phyloP scores from a whole-genome alignment of 2,113 vertebrate genomes.

The Excalfactoria chinensis region DNA sequence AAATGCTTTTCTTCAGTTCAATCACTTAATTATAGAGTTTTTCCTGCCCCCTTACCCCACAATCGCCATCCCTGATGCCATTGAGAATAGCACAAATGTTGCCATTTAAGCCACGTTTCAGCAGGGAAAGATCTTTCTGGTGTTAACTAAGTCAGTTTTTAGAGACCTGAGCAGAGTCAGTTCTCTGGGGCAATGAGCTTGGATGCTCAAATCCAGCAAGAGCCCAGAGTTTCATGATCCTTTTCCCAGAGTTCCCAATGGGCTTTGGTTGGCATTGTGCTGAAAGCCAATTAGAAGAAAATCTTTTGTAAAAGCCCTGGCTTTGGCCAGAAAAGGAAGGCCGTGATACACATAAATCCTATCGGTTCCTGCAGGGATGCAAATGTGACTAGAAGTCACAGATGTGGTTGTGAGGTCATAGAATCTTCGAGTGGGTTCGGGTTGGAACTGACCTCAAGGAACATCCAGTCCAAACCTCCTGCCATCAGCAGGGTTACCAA shows the following conservation, averaged over 20 bases:
- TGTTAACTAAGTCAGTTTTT: background rate
- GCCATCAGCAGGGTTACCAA: no score
- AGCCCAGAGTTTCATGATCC: background rate
- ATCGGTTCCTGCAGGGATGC: accelerated
- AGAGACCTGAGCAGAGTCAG: background rate
- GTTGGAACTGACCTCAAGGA: no score
- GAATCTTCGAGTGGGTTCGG: no score
- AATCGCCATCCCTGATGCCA: background rate
- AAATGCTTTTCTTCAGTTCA: background rate
- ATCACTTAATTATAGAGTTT: background rate
- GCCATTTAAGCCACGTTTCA: background rate
- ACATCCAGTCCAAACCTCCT: no score
- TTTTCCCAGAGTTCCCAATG: background rate
- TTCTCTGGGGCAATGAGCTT: accelerated
- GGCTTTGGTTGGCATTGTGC: accelerated
- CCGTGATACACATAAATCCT: background rate
- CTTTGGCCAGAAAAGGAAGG: background rate
- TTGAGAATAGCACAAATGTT: accelerated
- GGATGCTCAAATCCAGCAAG: background rate
- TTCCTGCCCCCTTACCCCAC: background rate
- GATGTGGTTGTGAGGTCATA: no score
- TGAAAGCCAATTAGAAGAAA: background rate
- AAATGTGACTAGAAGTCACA: background rate
- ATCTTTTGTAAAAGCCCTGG: background rate
- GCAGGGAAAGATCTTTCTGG: accelerated